Evolutionary conservation across 2,113 vertebrate species (phyloP), one percentile per base, ranked within the genome.

Genomic region (Oplegnathus fasciatus): DNA sequence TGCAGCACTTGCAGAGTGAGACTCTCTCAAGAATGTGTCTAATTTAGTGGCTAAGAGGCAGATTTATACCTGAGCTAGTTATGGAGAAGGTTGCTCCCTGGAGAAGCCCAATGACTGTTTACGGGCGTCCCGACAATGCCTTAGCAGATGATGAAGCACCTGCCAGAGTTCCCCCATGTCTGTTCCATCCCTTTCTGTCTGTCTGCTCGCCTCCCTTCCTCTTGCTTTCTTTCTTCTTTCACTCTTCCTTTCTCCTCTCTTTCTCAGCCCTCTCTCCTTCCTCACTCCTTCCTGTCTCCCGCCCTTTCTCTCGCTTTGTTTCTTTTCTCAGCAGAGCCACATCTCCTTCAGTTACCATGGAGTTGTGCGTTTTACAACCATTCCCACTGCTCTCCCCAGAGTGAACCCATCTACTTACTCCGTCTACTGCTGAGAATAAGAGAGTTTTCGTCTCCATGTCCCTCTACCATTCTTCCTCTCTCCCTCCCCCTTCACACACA

Each of bases 61-160:
- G 82, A 97, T 97, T 97, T 97, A 97, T 96, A 94, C 95, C 94
- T 95, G 92, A 92, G 94, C 95, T 97, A 95, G 95, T 95, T 95
- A 95, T 93, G 95, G 92, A 97, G 94, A 95, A 94, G 96, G 96
- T 94, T 89, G 93, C 86, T 95, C 96, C 94, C 94, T 28, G 60
- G 96, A 96, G 96, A 95, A 94, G 94, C 88, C 94, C 94, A 84
- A 89, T 93, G 94, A 95, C 94, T 95, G 94, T 96, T 96, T 96
- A 95, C 90, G 86, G 93, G 92, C 92, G 79, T 90, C 84, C 90
- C 86, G 90, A 95, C 94, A 93, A 94, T 88, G 93, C 91, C 94
- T 94, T 84, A 91, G 91, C 92, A 94, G 93, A 95, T 96, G 95
- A 96, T 95, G 91, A 95, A 95, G 95, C 92, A 95, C 94, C 94